These are phyloP conservation scores for Hippocampus abdominalis DNA, from an alignment of 2,113 vertebrate genomes.

Conservation along the genomic window DNA sequence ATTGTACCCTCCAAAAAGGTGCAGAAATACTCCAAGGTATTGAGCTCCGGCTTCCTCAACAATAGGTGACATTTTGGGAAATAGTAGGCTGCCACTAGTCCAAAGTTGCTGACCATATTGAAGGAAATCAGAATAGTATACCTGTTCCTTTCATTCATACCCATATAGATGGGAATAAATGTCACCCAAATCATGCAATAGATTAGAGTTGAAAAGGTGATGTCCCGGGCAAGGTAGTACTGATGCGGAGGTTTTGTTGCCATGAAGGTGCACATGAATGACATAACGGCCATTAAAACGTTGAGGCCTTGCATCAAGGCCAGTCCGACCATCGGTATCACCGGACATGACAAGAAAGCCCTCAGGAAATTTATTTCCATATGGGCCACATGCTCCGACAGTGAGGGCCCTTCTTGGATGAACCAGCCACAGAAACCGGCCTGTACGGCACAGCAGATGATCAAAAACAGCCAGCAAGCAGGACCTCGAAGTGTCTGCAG, in stretches of 20 bases:
- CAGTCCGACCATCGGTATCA: constrained; percentile 65
- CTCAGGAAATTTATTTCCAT: constrained; percentile 62
- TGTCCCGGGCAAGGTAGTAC: constrained; percentile 80
- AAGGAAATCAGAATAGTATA: constrained; percentile 67
- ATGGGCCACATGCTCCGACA: constrained; percentile 37
- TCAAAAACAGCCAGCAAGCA: constrained; percentile 62
- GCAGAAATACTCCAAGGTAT: constrained; percentile 73
- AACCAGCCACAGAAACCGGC: constrained; percentile 68
- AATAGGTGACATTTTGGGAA: constrained; percentile 83
- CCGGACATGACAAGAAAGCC: constrained; percentile 69
- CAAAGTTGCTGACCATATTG: constrained; percentile 67
- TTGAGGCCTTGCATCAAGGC: constrained; percentile 72
- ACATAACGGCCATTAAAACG: constrained; percentile 61
- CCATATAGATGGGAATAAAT: constrained; percentile 77
- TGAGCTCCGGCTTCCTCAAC: constrained; percentile 73
- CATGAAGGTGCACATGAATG: constrained; percentile 88
- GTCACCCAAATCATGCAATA: constrained; percentile 80
- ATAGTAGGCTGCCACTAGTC: constrained; percentile 72
- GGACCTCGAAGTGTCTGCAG: constrained; percentile 55
- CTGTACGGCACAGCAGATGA: constrained; percentile 66
- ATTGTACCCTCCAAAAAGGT: constrained; percentile 60
- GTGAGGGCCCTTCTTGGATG: constrained; percentile 25
- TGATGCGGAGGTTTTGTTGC: constrained; percentile 64
- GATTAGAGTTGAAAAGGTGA: constrained; percentile 76
- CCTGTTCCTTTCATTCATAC: constrained; percentile 34